Base-by-base conservation (phyloP, 2,888 invertebrate species). In the Xanthia icteritia region DNA sequence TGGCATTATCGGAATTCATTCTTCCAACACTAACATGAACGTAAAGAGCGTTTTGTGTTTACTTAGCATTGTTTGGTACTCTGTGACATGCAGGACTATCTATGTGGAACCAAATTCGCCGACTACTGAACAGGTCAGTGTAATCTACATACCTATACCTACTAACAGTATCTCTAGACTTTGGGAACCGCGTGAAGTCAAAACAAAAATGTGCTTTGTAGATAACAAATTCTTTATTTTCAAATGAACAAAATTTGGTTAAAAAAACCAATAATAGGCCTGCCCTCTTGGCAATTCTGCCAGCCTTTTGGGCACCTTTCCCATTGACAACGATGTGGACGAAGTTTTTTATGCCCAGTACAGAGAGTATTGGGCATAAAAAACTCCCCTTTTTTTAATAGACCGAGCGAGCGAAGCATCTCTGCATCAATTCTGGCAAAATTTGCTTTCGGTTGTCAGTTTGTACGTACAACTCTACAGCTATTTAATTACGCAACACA, bases 111-210 rank as follows among this genome's bases (percentile, higher is more conserved):
- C 93, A 39, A 91, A 92, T 65, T 77, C 90, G 3, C 93, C 93
- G 64, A 92, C 93, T 3, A 54, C 58, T 15, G 94, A 94, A 76
- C 94, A 95, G 95, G 95, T 95, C 85, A 92, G 94, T 92, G 63
- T 78, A 79, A 70, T 77, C 65, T 58, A 36, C 11, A 48, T 70
- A 66, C n/a, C 27, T 15, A 27, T 23, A 23, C 45, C 42, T n/a
- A 75, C 45, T 13, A 20, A 27, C 11, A 31, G 23, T 56, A 60
- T 51, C 23, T 69, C 2, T 54, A 54, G 9, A 60, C 51, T 79
- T 27, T 20, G 51, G 17, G 60, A 58, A 45, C n/a, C 2, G 42
- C 15, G 42, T 58, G 20, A 36, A 36, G 61, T 70, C 48, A 82
- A 61, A 77, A 82, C 73, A 73, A 73, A 58, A 70, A 27, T 72